These are phyloP conservation scores for Sycophila texana DNA, from an alignment of 2,888 invertebrate genomes.

Conservation along the genomic window DNA sequence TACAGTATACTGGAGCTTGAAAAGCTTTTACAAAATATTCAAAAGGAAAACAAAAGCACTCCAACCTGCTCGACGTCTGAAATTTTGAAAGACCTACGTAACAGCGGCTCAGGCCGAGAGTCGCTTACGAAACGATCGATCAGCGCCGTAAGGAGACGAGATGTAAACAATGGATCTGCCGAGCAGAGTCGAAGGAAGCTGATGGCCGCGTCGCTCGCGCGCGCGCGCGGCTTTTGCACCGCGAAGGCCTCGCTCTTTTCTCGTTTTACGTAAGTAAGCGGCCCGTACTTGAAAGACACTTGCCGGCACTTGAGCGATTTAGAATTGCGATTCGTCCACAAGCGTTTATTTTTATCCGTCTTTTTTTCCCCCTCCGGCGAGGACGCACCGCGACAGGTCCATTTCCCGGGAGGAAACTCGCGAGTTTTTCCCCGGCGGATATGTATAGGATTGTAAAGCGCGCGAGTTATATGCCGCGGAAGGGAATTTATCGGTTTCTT, in stretches of 20 bases:
- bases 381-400: constrained; percentile 17
- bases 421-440: too few species aligned
- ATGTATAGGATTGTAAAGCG: background rate
- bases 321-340: constrained; percentile 37
- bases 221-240: background rate
- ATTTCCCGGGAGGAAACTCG: constrained; percentile 20
- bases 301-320: constrained; percentile 42
- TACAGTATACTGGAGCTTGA: too few species aligned
- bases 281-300: constrained; percentile 43
- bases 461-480: background rate
- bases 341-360: constrained; percentile 33
- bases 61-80: too few species aligned
- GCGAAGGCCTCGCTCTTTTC: constrained; percentile 30
- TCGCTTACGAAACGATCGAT: background rate
- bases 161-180: background rate
- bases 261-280: constrained; percentile 47
- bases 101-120: background rate
- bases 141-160: background rate
- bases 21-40: too few species aligned
- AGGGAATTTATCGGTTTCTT: background rate
- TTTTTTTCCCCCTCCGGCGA: background rate
- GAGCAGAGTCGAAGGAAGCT: constrained; percentile 4
- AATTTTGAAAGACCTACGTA: too few species aligned
- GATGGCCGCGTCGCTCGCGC: background rate
- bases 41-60: too few species aligned